Evolutionary conservation across 2,888 invertebrate genomes (phyloP), one percentile per base, ranked within the genome.

Genomic region (Megamerina dolium): DNA sequence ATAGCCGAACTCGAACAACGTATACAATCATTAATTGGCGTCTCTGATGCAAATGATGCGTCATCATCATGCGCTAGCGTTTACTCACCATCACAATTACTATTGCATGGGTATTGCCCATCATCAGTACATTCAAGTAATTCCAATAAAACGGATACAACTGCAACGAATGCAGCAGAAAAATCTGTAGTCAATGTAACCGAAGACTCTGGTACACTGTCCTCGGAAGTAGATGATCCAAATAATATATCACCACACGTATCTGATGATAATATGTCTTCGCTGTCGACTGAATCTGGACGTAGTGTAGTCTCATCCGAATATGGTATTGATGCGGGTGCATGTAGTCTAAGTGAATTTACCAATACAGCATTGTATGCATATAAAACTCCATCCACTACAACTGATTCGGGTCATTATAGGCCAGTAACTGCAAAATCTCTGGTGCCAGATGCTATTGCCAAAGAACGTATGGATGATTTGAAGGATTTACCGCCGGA

Each of bases 1-100:
- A 83, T 91, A 55, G 78, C 83, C n/a, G 88, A 90, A 68, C 71
- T 91, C 35, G 89, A 90, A 59, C 82, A 81, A 61, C 80, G 85
- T 36, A 73, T 87, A 53, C 83, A 86, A 61, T 74, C 74, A 49
- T 73, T 79, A 59, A 75, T 77, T 42, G 79, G 77, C 45, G 51
- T 56, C 4, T 60, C 56, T 20, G 53, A 56, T 0, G 51, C 54
- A 4, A 50, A 53, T 5, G 58, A 53, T 16, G 54, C 58, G 1
- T 51, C 54, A 3, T 44, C 41, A 38, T 51, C 13, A 14, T 54
- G 57, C 4, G 53, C 57, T 29, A 55, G 58, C 3, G 51, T 49
- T 10, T 68, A 70, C 45, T 70, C 72, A 4, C 70, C 72, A 13
- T 82, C 84, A 1, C 78, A 79, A 65, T 77, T 81, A 61, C 70